Conservation (phyloP, 2,888 invertebrate genomes). For the Parapristionchus giblindavisi region DNA sequence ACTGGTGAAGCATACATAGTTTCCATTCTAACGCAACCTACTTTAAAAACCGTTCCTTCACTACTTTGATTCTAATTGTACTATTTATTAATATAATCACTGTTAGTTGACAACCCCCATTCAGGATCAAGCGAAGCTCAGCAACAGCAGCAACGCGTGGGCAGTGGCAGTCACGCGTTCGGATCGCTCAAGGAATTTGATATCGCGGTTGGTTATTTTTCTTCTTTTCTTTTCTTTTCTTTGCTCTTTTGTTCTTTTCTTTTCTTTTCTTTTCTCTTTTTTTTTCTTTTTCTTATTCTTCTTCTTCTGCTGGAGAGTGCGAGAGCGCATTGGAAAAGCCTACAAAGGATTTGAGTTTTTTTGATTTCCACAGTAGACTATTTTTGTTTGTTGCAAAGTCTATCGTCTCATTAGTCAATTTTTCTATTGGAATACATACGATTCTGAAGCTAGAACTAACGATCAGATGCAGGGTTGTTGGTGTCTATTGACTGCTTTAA, state of each 20-base stretch:
- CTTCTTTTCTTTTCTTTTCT: not conserved
- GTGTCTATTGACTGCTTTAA: no score
- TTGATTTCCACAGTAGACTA: no score
- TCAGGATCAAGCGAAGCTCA: not conserved
- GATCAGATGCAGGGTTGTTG: no score
- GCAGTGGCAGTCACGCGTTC: slow-evolving; percentile 37
- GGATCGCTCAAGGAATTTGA: slow-evolving; percentile 36
- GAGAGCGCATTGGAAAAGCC: not conserved
- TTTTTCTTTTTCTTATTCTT: not conserved
- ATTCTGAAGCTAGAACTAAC: no score
- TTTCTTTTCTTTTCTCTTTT: not conserved
- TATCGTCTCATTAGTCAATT: no score
- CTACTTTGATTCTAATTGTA: no score
- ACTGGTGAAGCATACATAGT: not conserved
- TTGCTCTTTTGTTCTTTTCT: not conserved
- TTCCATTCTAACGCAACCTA: not conserved
- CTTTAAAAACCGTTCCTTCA: no score
- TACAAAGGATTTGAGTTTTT: not conserved
- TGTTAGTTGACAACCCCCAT: not conserved
- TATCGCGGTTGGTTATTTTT: slow-evolving; percentile 19
- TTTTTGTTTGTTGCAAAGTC: no score
- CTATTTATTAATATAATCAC: not conserved
- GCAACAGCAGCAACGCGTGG: slow-evolving; percentile 19
- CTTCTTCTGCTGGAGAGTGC: not conserved
- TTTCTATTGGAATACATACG: no score